These are phyloP conservation scores for Hydroisotoma schaefferi DNA, from an alignment of 2,888 invertebrate species.

Conservation along the genomic window DNA sequence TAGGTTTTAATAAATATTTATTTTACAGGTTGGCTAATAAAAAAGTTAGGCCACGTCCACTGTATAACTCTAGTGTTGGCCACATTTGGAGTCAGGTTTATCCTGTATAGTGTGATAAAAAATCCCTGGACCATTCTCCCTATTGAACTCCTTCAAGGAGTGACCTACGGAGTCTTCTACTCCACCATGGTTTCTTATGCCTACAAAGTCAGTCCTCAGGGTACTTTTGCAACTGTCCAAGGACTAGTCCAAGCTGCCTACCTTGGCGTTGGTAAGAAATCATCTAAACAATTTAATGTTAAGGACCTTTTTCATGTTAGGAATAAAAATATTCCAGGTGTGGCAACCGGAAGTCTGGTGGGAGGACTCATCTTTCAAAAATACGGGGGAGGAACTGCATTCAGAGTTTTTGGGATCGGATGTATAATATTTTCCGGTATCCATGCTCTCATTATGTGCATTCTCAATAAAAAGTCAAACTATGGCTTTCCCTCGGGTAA, in stretches of 20 bases:
- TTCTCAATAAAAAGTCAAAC: constrained; percentile 46
- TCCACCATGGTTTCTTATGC: constrained; percentile 86
- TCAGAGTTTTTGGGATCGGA: constrained; percentile 67
- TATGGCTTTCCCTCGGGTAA: constrained; percentile 39
- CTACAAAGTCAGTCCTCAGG: constrained; percentile 74
- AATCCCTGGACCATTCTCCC: constrained; percentile 82
- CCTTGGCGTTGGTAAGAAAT: constrained; percentile 67
- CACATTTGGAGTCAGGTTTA: constrained; percentile 73
- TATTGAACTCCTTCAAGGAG: constrained; percentile 79
- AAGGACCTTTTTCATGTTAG: neutral
- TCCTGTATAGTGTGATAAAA: constrained; percentile 72
- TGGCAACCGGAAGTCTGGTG: constrained; percentile 71
- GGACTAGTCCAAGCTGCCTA: constrained; percentile 82
- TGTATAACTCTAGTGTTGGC: constrained; percentile 79
- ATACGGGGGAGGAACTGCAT: constrained; percentile 65
- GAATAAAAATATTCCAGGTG: constrained; percentile 56
- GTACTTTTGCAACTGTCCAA: constrained; percentile 82
- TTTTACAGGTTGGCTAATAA: constrained; percentile 64
- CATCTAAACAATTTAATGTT: neutral
- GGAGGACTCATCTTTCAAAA: constrained; percentile 67
- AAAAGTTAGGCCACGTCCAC: constrained; percentile 73
- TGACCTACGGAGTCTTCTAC: constrained; percentile 84
- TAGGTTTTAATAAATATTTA: neutral
- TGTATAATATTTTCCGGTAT: constrained; percentile 62
- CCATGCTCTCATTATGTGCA: constrained; percentile 59